Evolutionary conservation across 2,113 vertebrate species (phyloP).

Genomic region (Protobothrops mucrosquamatus): DNA sequence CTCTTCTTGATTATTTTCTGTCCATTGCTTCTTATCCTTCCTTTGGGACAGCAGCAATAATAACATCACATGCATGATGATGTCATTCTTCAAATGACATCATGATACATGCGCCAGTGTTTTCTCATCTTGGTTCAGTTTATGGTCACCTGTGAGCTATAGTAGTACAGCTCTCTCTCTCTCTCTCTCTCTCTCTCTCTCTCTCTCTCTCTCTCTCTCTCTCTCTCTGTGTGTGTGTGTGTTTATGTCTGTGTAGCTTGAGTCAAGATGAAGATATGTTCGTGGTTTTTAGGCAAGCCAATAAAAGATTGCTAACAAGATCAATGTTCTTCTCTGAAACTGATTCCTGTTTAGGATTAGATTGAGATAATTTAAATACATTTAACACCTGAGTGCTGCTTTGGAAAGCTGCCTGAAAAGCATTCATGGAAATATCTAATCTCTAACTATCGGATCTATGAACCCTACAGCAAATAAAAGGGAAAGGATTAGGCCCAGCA

Average conservation of each 20-base stretch:
- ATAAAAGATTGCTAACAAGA: background rate
- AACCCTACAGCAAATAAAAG: background rate
- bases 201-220: no score
- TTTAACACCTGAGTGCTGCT: background rate
- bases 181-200: no score
- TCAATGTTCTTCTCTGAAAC: background rate
- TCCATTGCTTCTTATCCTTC: background rate
- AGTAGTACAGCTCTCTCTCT: background rate
- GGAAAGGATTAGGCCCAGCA: background rate
- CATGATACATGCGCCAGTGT: no score
- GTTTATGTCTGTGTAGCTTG: no score
- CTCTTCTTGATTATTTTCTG: background rate
- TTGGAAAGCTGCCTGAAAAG: background rate
- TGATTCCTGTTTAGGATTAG: background rate
- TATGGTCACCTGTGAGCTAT: background rate
- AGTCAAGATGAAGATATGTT: background rate
- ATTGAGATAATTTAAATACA: background rate
- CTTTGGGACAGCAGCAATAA: slow-evolving; percentile 2
- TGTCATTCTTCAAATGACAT: background rate
- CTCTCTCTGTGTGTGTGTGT: no score
- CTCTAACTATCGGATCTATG: no score
- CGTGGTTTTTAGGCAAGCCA: background rate
- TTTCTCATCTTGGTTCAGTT: background rate
- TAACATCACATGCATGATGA: background rate
- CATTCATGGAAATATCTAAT: background rate